Conservation (phyloP, 2,888 invertebrate species). For the Metallyticus violacea region DNA sequence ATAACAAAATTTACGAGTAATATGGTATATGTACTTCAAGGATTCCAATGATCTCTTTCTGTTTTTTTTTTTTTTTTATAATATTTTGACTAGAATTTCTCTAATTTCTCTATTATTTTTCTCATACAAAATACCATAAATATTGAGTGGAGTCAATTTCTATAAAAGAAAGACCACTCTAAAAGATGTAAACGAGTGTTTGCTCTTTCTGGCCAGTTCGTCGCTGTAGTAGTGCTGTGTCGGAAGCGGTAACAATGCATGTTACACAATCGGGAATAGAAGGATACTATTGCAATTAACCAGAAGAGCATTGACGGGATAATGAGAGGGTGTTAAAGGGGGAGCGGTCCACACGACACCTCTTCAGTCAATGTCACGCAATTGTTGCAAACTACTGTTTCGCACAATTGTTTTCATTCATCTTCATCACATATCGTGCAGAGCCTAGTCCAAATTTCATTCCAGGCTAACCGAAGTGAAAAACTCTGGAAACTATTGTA, state of each 20-base stretch:
- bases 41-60: too few species aligned
- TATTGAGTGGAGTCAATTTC: too few species aligned
- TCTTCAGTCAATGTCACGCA: background rate
- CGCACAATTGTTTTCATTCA: background rate
- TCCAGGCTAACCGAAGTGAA: too few species aligned
- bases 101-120: too few species aligned
- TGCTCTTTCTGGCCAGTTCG: background rate
- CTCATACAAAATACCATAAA: too few species aligned
- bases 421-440: background rate
- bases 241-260: background rate
- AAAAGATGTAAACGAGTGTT: too few species aligned
- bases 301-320: background rate
- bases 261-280: background rate
- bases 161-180: too few species aligned
- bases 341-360: background rate
- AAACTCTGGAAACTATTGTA: too few species aligned
- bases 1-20: too few species aligned
- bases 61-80: too few species aligned
- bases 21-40: too few species aligned
- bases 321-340: background rate
- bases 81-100: too few species aligned
- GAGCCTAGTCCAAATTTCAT: background rate
- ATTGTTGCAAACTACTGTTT: background rate
- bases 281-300: background rate
- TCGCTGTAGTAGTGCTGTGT: background rate